Percentiles rank a stretch among this genome's conserved stretches.
phyloP scores from a whole-genome alignment of 2,113 vertebrate species.

The Hippocampus guttulatus region DNA sequence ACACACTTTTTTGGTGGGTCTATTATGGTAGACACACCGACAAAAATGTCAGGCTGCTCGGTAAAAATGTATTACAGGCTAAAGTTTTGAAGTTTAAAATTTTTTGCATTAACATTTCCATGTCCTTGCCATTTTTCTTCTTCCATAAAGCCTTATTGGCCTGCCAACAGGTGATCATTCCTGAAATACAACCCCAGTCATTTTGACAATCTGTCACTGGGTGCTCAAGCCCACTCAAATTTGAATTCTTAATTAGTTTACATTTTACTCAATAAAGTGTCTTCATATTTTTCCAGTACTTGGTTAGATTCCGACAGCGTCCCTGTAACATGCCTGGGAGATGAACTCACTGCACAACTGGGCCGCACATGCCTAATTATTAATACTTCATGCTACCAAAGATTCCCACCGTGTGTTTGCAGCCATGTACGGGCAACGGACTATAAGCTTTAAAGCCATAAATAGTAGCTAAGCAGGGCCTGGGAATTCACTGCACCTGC shows the following conservation, averaged over 20 bases:
- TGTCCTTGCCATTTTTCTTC: too few relatives aligned
- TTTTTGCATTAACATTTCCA: too few relatives aligned
- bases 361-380: constrained; percentile 50
- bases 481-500: constrained; percentile 77
- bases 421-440: constrained; percentile 33
- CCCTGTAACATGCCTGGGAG: constrained; percentile 27
- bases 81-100: too few relatives aligned
- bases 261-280: background rate
- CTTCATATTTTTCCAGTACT: background rate
- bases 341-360: constrained; percentile 45
- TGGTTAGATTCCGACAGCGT: background rate
- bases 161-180: too few relatives aligned
- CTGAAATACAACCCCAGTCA: too few relatives aligned
- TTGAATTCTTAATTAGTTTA: background rate
- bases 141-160: too few relatives aligned
- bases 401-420: constrained; percentile 51
- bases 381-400: constrained; percentile 59
- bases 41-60: too few relatives aligned
- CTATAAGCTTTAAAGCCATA: constrained; percentile 69
- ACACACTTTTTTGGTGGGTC: too few relatives aligned
- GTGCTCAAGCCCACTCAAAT: background rate
- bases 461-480: constrained; percentile 62
- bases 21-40: too few relatives aligned
- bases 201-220: background rate
- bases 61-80: too few relatives aligned